Conservation (phyloP, 2,113 vertebrate species). For the Tragelaphus strepsiceros region DNA sequence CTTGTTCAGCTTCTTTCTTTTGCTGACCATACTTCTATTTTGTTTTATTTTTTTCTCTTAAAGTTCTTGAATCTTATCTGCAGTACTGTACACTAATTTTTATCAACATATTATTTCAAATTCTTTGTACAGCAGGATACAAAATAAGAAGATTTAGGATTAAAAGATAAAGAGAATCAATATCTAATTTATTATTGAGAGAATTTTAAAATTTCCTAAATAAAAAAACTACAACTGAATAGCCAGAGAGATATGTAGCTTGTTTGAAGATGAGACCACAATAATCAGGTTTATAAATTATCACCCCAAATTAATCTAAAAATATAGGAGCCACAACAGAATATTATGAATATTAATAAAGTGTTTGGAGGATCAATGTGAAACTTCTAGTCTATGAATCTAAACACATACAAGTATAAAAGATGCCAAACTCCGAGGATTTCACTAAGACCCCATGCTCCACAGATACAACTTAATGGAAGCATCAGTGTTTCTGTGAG, state of each 20-base stretch:
- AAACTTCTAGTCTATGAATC: background rate
- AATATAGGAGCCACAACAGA: background rate
- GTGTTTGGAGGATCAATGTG: background rate
- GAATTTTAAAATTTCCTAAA: background rate
- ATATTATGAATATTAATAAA: background rate
- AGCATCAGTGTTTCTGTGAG: background rate
- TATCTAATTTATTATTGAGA: background rate
- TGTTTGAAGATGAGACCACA: background rate
- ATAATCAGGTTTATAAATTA: background rate
- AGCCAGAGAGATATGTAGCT: background rate
- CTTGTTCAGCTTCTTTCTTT: background rate
- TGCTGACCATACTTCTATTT: background rate
- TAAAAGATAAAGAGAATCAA: background rate
- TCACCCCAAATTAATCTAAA: background rate
- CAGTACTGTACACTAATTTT: background rate
- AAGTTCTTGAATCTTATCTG: background rate
- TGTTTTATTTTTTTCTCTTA: background rate
- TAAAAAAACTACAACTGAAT: background rate
- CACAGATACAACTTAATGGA: background rate
- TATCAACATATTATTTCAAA: background rate
- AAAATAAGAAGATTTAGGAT: background rate
- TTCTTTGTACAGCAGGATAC: background rate
- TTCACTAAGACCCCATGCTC: background rate
- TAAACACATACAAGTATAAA: background rate
- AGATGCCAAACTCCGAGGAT: background rate